A percentile compares a stretch with the other conserved stretches of the same genome.
phyloP scores from a whole-genome alignment of 2,113 vertebrate genomes.

The Megaceryle torquata region DNA sequence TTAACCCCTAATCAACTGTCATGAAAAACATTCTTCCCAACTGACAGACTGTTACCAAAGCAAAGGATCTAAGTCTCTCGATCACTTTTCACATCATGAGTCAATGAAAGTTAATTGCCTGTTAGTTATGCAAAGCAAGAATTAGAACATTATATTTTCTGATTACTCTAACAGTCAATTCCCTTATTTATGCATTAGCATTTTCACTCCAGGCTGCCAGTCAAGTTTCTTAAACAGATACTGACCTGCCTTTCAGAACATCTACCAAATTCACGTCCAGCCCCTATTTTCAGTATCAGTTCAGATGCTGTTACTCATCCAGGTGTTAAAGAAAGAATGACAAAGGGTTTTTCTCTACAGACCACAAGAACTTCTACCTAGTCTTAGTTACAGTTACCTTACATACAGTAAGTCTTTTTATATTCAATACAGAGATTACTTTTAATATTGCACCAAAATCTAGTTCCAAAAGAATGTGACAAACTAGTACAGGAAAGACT shows the following conservation, averaged over 20 bases:
- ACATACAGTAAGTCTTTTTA: not conserved
- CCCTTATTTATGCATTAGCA: slow-evolving; percentile 16
- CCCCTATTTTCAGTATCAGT: not conserved
- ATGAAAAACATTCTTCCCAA: slow-evolving; percentile 68
- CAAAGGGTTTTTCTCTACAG: not conserved
- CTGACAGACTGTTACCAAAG: slow-evolving; percentile 62
- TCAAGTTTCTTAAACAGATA: not conserved
- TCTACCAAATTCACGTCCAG: not conserved
- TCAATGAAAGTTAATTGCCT: slow-evolving; percentile 63
- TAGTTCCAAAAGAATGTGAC: not conserved
- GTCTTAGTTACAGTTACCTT: not conserved
- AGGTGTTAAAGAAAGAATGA: not conserved
- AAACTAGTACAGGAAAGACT: not conserved
- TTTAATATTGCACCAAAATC: not conserved
- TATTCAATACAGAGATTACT: not conserved
- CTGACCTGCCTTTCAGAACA: not conserved
- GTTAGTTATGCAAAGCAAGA: slow-evolving; percentile 53
- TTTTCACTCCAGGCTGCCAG: slow-evolving; percentile 12
- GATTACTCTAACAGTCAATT: slow-evolving; percentile 46
- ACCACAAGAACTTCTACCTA: not conserved
- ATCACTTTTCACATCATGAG: slow-evolving; percentile 38
- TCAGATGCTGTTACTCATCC: not conserved
- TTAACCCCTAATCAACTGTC: slow-evolving; percentile 75
- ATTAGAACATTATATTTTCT: slow-evolving; percentile 29
- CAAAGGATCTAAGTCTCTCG: not conserved